Percentiles rank a stretch among this genome's conserved stretches.
Evolutionary conservation across 2,888 invertebrate species (phyloP).

Genomic region (Platycheirus albimanus): DNA sequence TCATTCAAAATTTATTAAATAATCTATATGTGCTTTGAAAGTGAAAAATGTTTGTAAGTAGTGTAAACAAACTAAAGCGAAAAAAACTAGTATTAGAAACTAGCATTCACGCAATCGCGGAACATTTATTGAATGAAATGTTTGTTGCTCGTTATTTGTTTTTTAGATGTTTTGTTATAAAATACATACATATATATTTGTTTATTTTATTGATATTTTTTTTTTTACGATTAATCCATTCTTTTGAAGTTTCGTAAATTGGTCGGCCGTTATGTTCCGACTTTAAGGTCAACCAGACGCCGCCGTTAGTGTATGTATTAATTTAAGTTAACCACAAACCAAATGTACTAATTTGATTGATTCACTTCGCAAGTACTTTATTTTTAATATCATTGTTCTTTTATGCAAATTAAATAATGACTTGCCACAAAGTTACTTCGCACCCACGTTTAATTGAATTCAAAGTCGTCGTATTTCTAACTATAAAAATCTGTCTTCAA

Average conservation of each 20-base stretch:
- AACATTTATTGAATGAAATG: slow-evolving; percentile 48
- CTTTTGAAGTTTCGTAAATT: slow-evolving; percentile 68
- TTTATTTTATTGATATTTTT: background rate
- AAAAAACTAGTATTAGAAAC: slow-evolving; percentile 25
- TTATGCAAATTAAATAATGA: background rate
- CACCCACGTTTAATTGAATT: background rate
- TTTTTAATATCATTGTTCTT: slow-evolving; percentile 8
- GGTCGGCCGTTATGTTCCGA: slow-evolving; percentile 66
- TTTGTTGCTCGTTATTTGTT: slow-evolving; percentile 14
- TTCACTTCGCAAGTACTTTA: slow-evolving; percentile 12
- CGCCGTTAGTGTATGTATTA: slow-evolving; percentile 60
- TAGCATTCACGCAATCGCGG: slow-evolving; percentile 21
- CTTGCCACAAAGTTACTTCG: background rate
- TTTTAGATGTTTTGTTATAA: slow-evolving; percentile 4
- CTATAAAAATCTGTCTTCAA: no score
- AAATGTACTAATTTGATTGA: slow-evolving; percentile 33
- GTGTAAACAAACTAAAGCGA: background rate
- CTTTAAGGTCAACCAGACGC: slow-evolving; percentile 64
- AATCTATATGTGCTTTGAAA: slow-evolving; percentile 31
- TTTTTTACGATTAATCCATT: slow-evolving; percentile 39
- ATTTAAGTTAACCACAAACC: background rate
- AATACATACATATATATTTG: slow-evolving; percentile 7
- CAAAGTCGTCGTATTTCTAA: no score
- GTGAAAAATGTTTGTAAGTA: slow-evolving; percentile 27
- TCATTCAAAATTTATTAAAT: slow-evolving; percentile 52